Base-by-base conservation (phyloP, 2,113 vertebrate genomes). In the Pseudolaguvia tuberculata region DNA sequence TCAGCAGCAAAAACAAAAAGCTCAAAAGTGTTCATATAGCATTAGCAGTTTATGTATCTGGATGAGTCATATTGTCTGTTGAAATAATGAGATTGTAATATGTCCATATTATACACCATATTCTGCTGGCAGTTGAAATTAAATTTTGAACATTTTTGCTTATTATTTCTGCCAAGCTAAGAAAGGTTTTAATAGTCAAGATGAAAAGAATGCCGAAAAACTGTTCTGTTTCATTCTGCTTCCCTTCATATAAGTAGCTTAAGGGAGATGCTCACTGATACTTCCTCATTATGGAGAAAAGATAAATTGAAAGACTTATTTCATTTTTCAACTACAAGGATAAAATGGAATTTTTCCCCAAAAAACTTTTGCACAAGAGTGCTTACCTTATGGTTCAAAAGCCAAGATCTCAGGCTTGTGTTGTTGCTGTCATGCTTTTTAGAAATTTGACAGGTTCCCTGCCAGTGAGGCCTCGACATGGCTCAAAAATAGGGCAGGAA, bases 391-490 rank as follows among this genome's bases (percentile, higher is more conserved):
- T 27, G 20, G 59, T 68, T 68, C 14, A 65, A 70, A 78, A 75
- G 45, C 21, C 42, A 51, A 57, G 35, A 20, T 20, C 56, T 68
- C 8, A 79, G 15, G 48, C 42, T 18, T 45, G 20, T 50, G 48
- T 79, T n/a, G n/a, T 50, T 79, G 13, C 53, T 47, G 21, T 56
- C 25, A n/a, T 47, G 29, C 20, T 57, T 59, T 53, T 45, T 42
- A 1, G 21, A 27, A 12, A 71, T 69, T 79, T 50, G 78, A 79
- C 78, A 79, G 78, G 42, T 62, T 71, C 35, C 61, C 51, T 66
- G 48, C 70, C 59, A 27, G 21, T 27, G 72, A 74, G 50, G 13
- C 51, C n/a, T 70, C 31, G 25, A 13, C 61, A 47, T 29, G n/a
- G 29, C 42, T 53, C 48, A 14, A 48, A 57, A 55, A 53, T 21